Evolutionary conservation across 2,113 vertebrate species (phyloP), one percentile per base, ranked within the genome.

Genomic region (Phylloscopus trochilus): DNA sequence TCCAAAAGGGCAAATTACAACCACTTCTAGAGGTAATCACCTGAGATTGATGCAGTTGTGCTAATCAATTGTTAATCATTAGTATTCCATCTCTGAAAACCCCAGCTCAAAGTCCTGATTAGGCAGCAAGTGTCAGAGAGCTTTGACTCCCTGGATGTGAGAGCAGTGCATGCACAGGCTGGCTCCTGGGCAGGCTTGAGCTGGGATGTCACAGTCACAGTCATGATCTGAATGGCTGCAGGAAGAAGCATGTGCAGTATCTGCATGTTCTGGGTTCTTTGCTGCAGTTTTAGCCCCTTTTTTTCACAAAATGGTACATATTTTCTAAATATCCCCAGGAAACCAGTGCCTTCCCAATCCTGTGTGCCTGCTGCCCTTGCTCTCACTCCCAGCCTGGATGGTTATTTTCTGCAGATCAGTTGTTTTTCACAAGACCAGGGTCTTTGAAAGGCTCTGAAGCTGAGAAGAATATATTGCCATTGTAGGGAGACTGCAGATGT

Each of bases 21-120:
- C 87, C 62, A 84, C 69, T 89, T 91, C 82, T 93, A 16, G 69
- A 68, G n/a, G 43, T 92, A 95, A 93, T 95, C 75, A 89, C 64
- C 78, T 52, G 49, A 83, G 85, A 76, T 44, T 81, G 83, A 92
- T 72, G 78, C 43, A 58, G 52, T 70, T 88, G 53, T 44, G 47
- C 41, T 93, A 92, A 97, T 95, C 88, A 91, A 74, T 95, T 77
- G 60, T 66, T 92, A 83, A 93, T 87, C 78, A 92, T 79, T 80
- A 75, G 58, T 39, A 84, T 86, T 91, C 84, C 35, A 79, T 70
- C 75, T 88, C 68, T 94, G 73, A 70, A 59, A 73, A 9, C 13
- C 11, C 35, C 68, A 60, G 39, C 55, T 83, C 41, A 63, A 46
- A n/a, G 15, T 79, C 64, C 53, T 93, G 81, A 94, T 83, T 73